Evolutionary conservation across 2,797 vertebrate genomes (phyloP).

Genomic region (Cyclura pinguis): DNA sequence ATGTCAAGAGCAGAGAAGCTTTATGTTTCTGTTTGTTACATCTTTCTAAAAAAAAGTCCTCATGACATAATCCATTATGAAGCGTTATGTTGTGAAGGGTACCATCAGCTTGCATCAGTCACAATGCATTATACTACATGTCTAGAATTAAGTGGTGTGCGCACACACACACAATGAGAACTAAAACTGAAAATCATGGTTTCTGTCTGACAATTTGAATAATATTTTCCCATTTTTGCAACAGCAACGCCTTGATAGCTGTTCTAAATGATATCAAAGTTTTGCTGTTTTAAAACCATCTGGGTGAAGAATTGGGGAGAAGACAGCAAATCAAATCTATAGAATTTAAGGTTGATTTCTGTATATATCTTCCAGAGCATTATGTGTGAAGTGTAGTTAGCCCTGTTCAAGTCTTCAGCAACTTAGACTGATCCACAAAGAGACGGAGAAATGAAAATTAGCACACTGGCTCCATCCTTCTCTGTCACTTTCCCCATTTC

Average conservation of each 20-base stretch:
- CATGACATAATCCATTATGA: constrained; percentile 69
- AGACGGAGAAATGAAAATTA: no score
- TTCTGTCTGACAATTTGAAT: neutral
- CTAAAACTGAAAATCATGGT: neutral
- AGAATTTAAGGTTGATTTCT: neutral
- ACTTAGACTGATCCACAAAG: neutral
- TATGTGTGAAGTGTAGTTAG: neutral
- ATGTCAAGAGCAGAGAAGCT: neutral
- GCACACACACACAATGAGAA: constrained; percentile 19
- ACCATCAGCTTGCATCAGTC: constrained; percentile 76
- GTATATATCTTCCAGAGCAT: neutral
- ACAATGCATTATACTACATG: constrained; percentile 66
- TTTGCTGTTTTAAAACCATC: neutral
- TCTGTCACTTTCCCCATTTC: neutral
- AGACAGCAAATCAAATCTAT: neutral
- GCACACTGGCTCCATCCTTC: neutral
- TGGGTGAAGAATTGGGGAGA: neutral
- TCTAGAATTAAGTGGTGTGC: constrained; percentile 46
- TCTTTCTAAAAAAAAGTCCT: constrained; percentile 31
- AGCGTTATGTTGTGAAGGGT: constrained; percentile 68
- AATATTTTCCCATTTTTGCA: neutral
- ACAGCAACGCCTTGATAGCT: neutral
- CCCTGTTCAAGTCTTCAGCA: neutral
- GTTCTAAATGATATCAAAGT: neutral
- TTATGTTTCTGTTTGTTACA: constrained; percentile 21